Conservation (phyloP, 35 echinoderm and acorn worm genomes). For the Amphiura filiformis region DNA sequence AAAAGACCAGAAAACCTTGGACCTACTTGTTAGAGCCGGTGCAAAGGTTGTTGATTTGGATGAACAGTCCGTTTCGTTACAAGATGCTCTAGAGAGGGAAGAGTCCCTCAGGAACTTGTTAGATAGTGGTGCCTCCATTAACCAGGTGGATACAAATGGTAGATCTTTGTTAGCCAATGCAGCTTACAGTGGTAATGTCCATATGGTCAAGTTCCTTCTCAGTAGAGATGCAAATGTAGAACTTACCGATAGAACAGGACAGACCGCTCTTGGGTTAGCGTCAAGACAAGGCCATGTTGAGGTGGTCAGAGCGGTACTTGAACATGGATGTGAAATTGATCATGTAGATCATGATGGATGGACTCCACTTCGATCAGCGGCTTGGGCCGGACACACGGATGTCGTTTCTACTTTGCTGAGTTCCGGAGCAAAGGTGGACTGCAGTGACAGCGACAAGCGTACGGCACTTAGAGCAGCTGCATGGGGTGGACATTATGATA, state of each 20-base stretch:
- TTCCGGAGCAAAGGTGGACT: constrained; percentile 90
- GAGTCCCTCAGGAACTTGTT: constrained; percentile 84
- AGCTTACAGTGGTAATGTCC: constrained; percentile 82
- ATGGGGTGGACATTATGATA: constrained; percentile 97
- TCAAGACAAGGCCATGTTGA: constrained; percentile 90
- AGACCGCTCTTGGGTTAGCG: constrained; percentile 84
- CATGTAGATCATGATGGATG: constrained; percentile 97
- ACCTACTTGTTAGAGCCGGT: constrained; percentile 84
- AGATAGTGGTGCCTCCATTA: constrained; percentile 93
- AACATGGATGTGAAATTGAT: constrained; percentile 74
- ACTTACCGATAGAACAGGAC: constrained; percentile 84
- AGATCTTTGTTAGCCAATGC: constrained; percentile 94
- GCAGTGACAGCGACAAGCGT: constrained; percentile 84
- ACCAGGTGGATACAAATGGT: constrained; percentile 94
- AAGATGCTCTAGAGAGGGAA: constrained; percentile 87
- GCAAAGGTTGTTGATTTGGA: constrained; percentile 90
- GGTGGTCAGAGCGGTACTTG: constrained; percentile 68
- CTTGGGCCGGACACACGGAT: constrained; percentile 97
- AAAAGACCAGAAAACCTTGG: constrained; percentile 72
- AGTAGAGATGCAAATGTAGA: constrained; percentile 67
- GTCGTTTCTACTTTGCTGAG: constrained; percentile 78
- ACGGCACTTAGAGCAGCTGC: constrained; percentile 93
- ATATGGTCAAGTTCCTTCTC: constrained; percentile 79
- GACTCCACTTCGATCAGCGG: constrained; percentile 97
- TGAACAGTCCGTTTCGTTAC: constrained; percentile 76